Percentiles rank a stretch among this genome's conserved stretches.
phyloP scores from a whole-genome alignment of 2,888 invertebrate genomes.

The Catocala nupta region DNA sequence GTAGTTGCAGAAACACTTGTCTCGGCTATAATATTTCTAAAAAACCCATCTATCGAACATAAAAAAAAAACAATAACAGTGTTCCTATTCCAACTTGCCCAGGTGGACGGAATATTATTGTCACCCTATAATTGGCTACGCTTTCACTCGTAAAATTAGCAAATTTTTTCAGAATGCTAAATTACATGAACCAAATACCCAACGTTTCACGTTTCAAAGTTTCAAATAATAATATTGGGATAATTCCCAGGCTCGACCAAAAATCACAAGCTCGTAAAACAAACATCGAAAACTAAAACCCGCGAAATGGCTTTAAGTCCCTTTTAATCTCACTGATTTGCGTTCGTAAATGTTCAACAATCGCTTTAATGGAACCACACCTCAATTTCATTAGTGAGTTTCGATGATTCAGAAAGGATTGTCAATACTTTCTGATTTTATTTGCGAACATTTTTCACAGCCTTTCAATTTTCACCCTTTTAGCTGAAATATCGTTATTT shows the following conservation, averaged over 20 bases:
- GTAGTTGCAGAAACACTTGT: no score
- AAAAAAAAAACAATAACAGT: no score
- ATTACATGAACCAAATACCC: no score
- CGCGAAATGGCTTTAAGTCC: background rate
- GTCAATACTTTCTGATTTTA: constrained; percentile 8
- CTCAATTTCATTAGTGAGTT: constrained; percentile 18
- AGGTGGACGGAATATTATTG: no score
- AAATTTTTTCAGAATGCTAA: no score
- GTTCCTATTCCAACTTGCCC: no score
- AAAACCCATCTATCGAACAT: no score
- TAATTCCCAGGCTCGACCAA: background rate
- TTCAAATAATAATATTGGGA: no score
- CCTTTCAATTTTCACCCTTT: background rate
- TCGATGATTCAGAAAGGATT: constrained; percentile 18
- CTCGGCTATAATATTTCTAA: no score
- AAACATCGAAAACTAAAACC: background rate
- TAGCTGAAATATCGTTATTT: constrained; percentile 17
- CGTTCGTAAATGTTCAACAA: constrained; percentile 5
- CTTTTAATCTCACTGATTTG: background rate
- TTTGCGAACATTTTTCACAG: background rate
- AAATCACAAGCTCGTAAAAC: background rate
- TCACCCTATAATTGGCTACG: no score
- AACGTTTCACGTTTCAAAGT: no score
- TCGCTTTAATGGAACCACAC: constrained; percentile 13
- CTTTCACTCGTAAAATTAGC: no score